These are phyloP conservation scores for Motacilla tschutschensis DNA, from an alignment of 2,113 vertebrate genomes.

Conservation along the genomic window DNA sequence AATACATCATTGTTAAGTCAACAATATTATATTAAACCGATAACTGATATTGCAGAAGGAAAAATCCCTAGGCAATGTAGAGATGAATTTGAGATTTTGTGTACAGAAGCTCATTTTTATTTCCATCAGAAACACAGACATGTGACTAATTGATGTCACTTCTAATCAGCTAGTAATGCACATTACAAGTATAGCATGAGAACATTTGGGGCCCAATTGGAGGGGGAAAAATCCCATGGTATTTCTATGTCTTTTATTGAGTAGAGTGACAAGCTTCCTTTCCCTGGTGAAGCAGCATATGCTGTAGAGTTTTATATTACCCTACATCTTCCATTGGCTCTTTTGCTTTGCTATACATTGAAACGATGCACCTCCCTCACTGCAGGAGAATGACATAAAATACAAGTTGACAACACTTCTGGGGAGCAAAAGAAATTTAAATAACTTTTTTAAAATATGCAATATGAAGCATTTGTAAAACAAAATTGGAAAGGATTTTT, in stretches of 20 bases:
- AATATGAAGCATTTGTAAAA: neutral
- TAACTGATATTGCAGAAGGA: slow-evolving; percentile 85
- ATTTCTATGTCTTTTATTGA: slow-evolving; percentile 53
- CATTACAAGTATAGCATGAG: slow-evolving; percentile 53
- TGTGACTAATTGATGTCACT: slow-evolving; percentile 78
- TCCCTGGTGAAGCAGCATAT: slow-evolving; percentile 9
- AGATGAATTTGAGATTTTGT: slow-evolving; percentile 85
- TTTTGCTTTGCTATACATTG: neutral
- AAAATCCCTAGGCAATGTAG: slow-evolving; percentile 84
- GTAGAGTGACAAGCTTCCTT: slow-evolving; percentile 39
- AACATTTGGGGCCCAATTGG: slow-evolving; percentile 51
- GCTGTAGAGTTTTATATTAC: slow-evolving; percentile 34
- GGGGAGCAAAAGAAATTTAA: neutral
- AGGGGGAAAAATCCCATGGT: slow-evolving; percentile 25
- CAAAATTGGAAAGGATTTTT: neutral
- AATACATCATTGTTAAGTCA: slow-evolving; percentile 98
- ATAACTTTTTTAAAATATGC: neutral
- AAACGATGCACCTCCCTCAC: neutral
- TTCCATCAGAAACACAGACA: slow-evolving; percentile 78
- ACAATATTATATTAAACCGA: slow-evolving; percentile 95
- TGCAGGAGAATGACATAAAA: neutral
- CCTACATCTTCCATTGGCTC: neutral
- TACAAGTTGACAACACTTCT: neutral
- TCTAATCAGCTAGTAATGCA: slow-evolving; percentile 69
- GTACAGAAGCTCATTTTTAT: slow-evolving; percentile 82